Base-by-base conservation (phyloP, 2,113 vertebrate genomes). In the Centropus bengalensis region DNA sequence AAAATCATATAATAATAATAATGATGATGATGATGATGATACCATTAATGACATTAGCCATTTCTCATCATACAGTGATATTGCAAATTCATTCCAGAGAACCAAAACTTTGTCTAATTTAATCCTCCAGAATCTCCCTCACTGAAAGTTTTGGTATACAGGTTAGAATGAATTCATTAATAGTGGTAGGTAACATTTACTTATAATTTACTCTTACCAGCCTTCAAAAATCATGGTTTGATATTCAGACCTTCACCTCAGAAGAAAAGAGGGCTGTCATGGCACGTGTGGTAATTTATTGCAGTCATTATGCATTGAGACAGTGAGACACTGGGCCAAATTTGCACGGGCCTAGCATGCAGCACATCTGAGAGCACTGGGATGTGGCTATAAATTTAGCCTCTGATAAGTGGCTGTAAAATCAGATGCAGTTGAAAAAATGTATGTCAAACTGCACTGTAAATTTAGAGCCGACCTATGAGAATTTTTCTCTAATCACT, bases 391-490 rank as follows among this genome's bases (percentile, higher is more conserved):
- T 96, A 95, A 89, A 96, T 92, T 90, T 96, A 88, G 89, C 40
- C 76, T 52, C 90, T 81, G 70, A 66, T 95, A 88, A 16, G 64
- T 26, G 55, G 63, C 54, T 79, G 58, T 82, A 96, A 95, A 95
- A 91, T 90, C 47, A 73, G 79, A 67, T 80, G 64, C 81, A 81
- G 80, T 59, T 86, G 58, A 82, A 86, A 86, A 95, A 82, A 77
- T 49, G 30, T 47, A 88, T 75, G 69, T 81, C 79, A 91, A 92
- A 85, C 23, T 2, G 13, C 66, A 59, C 3, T 44, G 76, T 93
- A 95, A 93, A 97, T 97, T 93, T 91, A 89, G 95, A 93, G 28
- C 36, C 51, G 96, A 45, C 66, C 44, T 78, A 66, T 62, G 73
- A 82, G 58, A 92, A 78, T 82, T 91, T 91, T 82, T 75, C 80